Evolutionary conservation across 2,888 invertebrate genomes (phyloP).

Genomic region (Pteria penguin): DNA sequence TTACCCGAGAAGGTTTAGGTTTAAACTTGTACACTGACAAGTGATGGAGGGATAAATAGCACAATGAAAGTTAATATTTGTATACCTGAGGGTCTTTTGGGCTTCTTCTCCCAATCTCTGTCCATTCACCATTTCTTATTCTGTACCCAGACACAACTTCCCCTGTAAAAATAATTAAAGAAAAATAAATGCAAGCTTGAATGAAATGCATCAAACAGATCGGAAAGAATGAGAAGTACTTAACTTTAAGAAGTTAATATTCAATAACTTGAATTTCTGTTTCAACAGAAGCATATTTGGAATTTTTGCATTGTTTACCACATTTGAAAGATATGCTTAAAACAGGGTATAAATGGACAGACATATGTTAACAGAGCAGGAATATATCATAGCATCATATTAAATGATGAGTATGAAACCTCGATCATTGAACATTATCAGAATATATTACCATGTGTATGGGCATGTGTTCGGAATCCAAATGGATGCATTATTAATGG

Average conservation of each 20-base stretch:
- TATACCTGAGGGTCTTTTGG: conserved; percentile 76
- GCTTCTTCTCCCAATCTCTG: conserved; percentile 77
- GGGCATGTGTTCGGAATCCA: conserved; percentile 97
- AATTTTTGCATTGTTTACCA: too few species aligned
- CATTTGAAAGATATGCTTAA: too few species aligned
- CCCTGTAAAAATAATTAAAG: conserved; percentile 54
- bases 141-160: conserved; percentile 78
- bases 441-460: conserved; percentile 85
- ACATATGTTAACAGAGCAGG: too few species aligned
- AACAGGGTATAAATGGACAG: too few species aligned
- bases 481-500: conserved; percentile 94
- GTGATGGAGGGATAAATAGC: not conserved
- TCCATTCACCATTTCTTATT: conserved; percentile 76
- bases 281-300: too few species aligned
- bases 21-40: not conserved
- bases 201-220: not conserved
- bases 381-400: not conserved
- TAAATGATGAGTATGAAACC: not conserved
- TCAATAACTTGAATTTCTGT: too few species aligned
- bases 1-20: not conserved
- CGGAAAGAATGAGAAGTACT: too few species aligned
- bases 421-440: too few species aligned
- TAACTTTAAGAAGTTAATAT: too few species aligned
- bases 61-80: not conserved
- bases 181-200: too few species aligned